These are phyloP conservation scores for Folsomia candida DNA, from an alignment of 2,888 invertebrate species.

Conservation along the genomic window DNA sequence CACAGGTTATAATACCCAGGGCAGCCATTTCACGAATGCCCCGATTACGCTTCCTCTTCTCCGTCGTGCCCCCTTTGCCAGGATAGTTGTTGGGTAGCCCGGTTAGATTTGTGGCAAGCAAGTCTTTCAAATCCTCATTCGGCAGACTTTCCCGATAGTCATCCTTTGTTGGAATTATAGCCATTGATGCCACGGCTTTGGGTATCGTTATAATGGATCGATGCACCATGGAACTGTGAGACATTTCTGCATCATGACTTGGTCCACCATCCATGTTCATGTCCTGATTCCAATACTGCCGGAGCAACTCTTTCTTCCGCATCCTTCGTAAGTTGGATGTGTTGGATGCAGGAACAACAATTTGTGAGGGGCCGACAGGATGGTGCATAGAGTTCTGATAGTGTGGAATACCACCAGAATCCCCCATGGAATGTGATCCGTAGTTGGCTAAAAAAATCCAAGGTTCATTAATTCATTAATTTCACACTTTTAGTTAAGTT, in stretches of 20 bases:
- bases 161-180: constrained; percentile 78
- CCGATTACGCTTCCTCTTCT: constrained; percentile 56
- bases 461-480: too few relatives aligned
- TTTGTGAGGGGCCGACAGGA: neutral
- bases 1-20: constrained; percentile 46
- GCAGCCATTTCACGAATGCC: constrained; percentile 54
- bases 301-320: constrained; percentile 82
- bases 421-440: constrained; percentile 45
- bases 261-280: constrained; percentile 73
- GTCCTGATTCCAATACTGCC: constrained; percentile 81
- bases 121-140: neutral
- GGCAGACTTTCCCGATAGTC: constrained; percentile 60
- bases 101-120: neutral
- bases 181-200: constrained; percentile 85
- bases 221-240: constrained; percentile 53
- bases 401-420: neutral
- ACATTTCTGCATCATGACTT: constrained; percentile 48
- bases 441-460: constrained; percentile 74
- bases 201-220: constrained; percentile 78
- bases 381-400: constrained; percentile 12
- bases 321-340: constrained; percentile 77
- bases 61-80: constrained; percentile 18
- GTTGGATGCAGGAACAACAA: constrained; percentile 27
- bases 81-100: neutral
- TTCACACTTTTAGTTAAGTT: too few relatives aligned